Conservation (phyloP, 2,888 invertebrate genomes). For the Cylindroiulus punctatus region DNA sequence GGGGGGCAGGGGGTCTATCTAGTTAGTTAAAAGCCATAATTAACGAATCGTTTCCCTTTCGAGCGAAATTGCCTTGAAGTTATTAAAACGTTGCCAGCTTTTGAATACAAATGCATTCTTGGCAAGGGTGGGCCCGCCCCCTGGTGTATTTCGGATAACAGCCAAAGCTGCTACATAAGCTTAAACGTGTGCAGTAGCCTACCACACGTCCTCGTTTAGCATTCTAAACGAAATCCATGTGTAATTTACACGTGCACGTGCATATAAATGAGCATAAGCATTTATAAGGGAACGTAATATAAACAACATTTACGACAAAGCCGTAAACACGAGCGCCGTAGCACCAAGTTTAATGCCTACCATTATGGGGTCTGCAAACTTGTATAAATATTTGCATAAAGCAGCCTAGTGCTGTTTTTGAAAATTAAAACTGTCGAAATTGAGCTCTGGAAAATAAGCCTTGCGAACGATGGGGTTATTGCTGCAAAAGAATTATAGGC, state of each 20-base stretch:
- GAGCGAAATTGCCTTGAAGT: not conserved
- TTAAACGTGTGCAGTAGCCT: not conserved
- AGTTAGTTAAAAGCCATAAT: constrained; percentile 6
- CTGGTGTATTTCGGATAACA: too few relatives aligned
- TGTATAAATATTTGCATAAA: constrained; percentile 36
- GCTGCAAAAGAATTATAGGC: not conserved
- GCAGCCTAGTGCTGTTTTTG: not conserved
- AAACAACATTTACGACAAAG: not conserved
- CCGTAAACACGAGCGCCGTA: not conserved
- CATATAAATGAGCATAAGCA: constrained; percentile 15
- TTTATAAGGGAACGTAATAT: not conserved
- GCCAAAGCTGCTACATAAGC: not conserved
- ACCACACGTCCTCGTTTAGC: not conserved
- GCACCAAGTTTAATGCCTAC: not conserved
- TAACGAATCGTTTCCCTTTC: constrained; percentile 16
- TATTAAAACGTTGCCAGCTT: constrained; percentile 23
- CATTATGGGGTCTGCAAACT: not conserved
- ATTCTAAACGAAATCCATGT: not conserved
- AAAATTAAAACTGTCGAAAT: constrained; percentile 33
- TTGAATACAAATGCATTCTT: constrained; percentile 9
- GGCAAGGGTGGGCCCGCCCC: not conserved
- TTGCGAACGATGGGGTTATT: not conserved
- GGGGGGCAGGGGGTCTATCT: not conserved
- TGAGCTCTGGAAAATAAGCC: not conserved
- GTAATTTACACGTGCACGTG: not conserved